Evolutionary conservation across 1,140 invertebrate genomes (phyloP), one percentile per base, ranked within the genome.

Genomic region (Aphidius gifuensis): DNA sequence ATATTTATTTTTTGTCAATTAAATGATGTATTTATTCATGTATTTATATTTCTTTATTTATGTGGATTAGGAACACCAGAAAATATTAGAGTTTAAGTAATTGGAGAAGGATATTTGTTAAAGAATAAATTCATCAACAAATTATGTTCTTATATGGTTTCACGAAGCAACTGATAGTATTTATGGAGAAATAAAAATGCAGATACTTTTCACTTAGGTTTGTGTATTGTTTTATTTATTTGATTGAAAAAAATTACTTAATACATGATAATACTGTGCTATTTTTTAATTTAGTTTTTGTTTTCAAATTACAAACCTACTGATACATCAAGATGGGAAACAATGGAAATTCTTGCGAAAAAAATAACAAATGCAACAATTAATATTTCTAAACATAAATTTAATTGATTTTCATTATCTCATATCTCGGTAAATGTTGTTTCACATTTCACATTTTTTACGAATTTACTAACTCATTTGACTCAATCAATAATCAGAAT

Each of bases 311-410:
- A 85, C 72, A 85, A 88, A 66, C 84, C 87, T 42, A 84, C 83
- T 4, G 86, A 88, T 47, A 85, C 85, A 32, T 81, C 84, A 6
- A 89, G 93, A 79, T 95, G 93, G 93, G 84, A 86, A 64, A 91
- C 88, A 3, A 84, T 90, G 74, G 84, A 84, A 65, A 84, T 92
- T 44, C 71, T 86, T 45, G 86, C 88, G 3, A 83, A 86, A 50
- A 88, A 89, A 65, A 83, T 85, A 16, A 90, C 90, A 8, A 88
- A 90, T 70, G 90, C 91, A 38, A 94, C 91, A 1, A 84, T 97
- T 51, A 16, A 16, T 16, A 16, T 16, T 16, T 16, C 16, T 16
- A 16, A 16, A 16, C 16, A 16, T 16, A 16, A 16, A 16, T 16
- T 16, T 32, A 32, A 32, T 32, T 32, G 2, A 32, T 32, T 32